Evolutionary conservation across 2,113 vertebrate species (phyloP).

Genomic region (Thomomys bottae): DNA sequence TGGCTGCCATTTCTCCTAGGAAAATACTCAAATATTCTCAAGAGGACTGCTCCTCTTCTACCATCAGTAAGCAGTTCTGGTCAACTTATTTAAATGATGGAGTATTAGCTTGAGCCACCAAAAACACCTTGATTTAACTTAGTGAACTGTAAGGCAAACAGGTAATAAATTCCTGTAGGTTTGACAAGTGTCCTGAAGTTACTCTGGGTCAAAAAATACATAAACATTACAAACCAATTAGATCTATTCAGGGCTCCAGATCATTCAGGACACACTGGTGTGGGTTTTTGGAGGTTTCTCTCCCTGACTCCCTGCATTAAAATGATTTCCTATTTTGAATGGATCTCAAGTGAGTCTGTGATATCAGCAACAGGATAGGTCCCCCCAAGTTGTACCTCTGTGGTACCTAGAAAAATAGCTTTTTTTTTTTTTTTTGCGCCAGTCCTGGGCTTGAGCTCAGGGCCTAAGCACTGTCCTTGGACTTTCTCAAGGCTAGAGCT

Average conservation of each 20-base stretch:
- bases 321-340: not conserved
- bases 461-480: no score
- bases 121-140: conserved; percentile 7
- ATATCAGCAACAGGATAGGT: not conserved
- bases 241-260: not conserved
- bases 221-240: conserved; percentile 16
- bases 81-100: conserved; percentile 27
- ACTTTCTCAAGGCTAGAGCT: no score
- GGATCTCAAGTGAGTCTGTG: not conserved
- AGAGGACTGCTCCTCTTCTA: not conserved
- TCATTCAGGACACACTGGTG: not conserved
- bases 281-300: not conserved
- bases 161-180: not conserved
- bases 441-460: no score
- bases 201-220: not conserved
- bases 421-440: no score
- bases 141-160: conserved; percentile 40
- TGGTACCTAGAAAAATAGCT: not conserved
- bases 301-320: not conserved
- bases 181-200: not conserved
- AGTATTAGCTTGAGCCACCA: not conserved
- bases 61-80: conserved; percentile 29
- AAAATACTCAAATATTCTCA: conserved; percentile 52
- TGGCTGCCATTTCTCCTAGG: conserved; percentile 48
- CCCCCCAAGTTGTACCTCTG: not conserved